Evolutionary conservation across 2,113 vertebrate species (phyloP), one percentile per base, ranked within the genome.

Genomic region (Clarias gariepinus): DNA sequence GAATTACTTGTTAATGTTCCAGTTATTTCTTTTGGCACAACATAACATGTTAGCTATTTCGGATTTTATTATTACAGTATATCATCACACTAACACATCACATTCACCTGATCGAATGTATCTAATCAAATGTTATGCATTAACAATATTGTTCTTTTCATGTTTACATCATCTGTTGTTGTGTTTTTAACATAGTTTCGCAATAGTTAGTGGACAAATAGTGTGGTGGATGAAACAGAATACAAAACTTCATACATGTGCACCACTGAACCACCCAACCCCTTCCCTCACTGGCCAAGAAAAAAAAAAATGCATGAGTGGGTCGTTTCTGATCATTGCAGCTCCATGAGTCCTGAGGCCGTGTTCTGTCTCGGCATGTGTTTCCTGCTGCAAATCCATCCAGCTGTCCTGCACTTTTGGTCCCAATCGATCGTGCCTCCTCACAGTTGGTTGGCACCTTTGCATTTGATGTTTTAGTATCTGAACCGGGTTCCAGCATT

Each of bases 361-460:
- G 10, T 79, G 11, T 9, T 66, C 47, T 28, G 79, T 66, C 86
- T 60, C 86, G 28, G 86, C 74, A 83, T 84, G 86, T 33, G 47
- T 84, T 83, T 82, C 53, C 25, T 77, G 57, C 81, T 83, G 63
- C 41, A 68, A 21, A 68, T 66, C 81, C 30, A 18, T 41, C 30
- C 63, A 80, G 77, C 77, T 71, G 85, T 88, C 86, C 85, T 73
- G 81, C 85, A 73, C 91, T 90, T 81, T 83, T 71, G 80, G 87
- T 87, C 87, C 83, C 73, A 81, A 93, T 94, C 93, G 90, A 94
- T 94, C 92, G 7, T 61, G 30, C 86, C 60, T 87, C 80, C 85
- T 83, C 82, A 79, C 18, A 60, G 83, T 73, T 82, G 63, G 53
- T 74, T 21, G 47, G 82, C 89, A 91, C 91, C 88, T 88, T 91